A percentile compares a stretch with the other conserved stretches of the same genome.
Conservation (phyloP, 1,140 invertebrate species). For the Zaprionus nigranus region DNA sequence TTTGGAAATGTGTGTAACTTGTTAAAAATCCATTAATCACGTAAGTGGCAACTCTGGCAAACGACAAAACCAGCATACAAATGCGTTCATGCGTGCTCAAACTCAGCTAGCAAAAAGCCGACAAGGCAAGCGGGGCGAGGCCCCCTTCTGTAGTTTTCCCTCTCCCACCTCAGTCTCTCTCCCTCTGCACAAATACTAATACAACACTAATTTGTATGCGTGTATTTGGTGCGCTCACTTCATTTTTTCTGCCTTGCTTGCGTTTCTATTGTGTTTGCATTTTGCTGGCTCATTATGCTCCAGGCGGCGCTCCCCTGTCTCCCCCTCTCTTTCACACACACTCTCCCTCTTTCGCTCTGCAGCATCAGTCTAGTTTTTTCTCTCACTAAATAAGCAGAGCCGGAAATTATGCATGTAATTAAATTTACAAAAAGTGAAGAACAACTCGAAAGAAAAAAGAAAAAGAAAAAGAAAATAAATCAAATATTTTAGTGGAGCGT, state of each 20-base stretch:
- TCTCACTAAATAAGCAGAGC: conserved; percentile 36
- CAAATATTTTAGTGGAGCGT: conserved; percentile 29
- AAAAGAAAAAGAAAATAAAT: conserved; percentile 3
- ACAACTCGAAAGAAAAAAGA: background rate
- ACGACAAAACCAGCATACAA: conserved; percentile 81
- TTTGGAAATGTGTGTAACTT: conserved; percentile 74
- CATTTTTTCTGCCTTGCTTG: conserved; percentile 65
- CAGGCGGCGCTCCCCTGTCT: background rate
- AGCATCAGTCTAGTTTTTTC: conserved; percentile 20
- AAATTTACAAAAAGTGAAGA: conserved; percentile 40
- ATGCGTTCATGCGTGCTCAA: conserved; percentile 79
- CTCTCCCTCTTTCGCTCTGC: background rate
- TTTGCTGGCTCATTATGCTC: conserved; percentile 74
- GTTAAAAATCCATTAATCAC: conserved; percentile 84
- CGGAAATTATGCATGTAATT: conserved; percentile 59
- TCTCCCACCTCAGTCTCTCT: background rate
- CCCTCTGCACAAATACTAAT: conserved; percentile 22
- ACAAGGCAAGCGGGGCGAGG: conserved; percentile 31
- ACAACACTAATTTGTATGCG: conserved; percentile 35
- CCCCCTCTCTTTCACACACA: conserved; percentile 2
- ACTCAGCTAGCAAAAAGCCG: conserved; percentile 58
- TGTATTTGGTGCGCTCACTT: conserved; percentile 46
- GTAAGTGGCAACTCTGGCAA: conserved; percentile 82
- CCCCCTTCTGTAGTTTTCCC: background rate
- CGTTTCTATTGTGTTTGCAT: conserved; percentile 67